Evolutionary conservation across 2,888 invertebrate species (phyloP).

Genomic region (Palloptera scutellata): DNA sequence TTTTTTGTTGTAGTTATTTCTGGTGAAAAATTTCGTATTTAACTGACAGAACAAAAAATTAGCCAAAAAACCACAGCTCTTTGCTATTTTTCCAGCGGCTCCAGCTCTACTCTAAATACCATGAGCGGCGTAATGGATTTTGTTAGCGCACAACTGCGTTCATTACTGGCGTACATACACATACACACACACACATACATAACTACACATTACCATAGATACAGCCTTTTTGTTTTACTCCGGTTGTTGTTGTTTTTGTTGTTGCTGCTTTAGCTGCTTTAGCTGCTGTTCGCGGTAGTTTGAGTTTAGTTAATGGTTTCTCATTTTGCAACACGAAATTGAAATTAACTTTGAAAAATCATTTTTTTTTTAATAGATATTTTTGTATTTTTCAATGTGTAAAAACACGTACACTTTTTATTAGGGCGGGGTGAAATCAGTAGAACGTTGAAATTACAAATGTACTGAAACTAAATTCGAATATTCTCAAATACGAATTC

Average conservation of each 20-base stretch:
- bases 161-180: background rate
- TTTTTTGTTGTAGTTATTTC: background rate
- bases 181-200: background rate
- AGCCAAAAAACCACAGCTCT: too few species aligned
- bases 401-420: too few species aligned
- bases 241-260: background rate
- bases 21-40: constrained; percentile 4
- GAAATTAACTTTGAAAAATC: constrained; percentile 30
- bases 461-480: too few species aligned
- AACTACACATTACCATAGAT: background rate
- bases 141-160: constrained; percentile 24
- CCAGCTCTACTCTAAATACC: too few species aligned
- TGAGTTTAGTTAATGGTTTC: constrained; percentile 41
- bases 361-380: background rate
- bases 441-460: too few species aligned
- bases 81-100: too few species aligned
- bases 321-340: constrained; percentile 39
- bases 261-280: constrained; percentile 15
- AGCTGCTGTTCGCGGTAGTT: constrained; percentile 20
- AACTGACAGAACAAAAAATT: background rate
- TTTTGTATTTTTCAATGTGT: too few species aligned
- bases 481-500: too few species aligned
- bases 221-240: too few species aligned
- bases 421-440: too few species aligned
- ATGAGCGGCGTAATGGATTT: constrained; percentile 18